Evolutionary conservation across 2,888 invertebrate genomes (phyloP), one percentile per base, ranked within the genome.

Genomic region (Latheticus oryzae): DNA sequence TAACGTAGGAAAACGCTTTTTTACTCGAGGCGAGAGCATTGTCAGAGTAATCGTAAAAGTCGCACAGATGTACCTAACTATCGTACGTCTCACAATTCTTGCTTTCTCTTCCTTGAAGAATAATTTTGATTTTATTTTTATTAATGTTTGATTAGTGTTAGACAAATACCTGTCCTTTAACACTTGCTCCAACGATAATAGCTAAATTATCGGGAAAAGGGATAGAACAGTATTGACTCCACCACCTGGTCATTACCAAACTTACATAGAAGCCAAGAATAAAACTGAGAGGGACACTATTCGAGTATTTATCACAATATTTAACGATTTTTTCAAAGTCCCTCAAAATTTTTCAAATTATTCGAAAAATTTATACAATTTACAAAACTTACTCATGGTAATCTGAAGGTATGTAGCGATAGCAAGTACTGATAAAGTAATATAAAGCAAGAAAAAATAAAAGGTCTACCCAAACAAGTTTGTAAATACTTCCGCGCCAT

Each of bases 401-500:
- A 1, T 82, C 83, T 73, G 87, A 81, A 62, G 95, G 80, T 12
- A 84, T 78, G 70, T 88, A 84, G 61, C 93, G 84, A 78, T 96
- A 96, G 1, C 86, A 80, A 62, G 91, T 77, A 77, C 90, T 93
- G 62, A 96, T 83, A 28, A 83, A 71, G 73, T 93, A 93, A 77
- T 95, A 96, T 48, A 90, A 76, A 21, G 85, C 79, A 59, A 93
- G 82, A 76, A 93, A 96, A 45, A 91, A 83, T 16, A 91, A 73
- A 47, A 95, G 83, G 77, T 96, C 96, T 65, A 92, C 83, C 94
- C 95, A 96, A 60, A 96, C 90, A 66, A 96, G 81, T 80, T 96
- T 96, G 85, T 96, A 96, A 71, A 96, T 91, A 76, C 95, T 95
- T 30, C 95, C 96, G 65, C 88, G 87, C 96, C 96, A 96, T 84